Percentiles rank a stretch among this genome's conserved stretches.
Evolutionary conservation across 2,888 invertebrate genomes (phyloP).

Genomic region (Empis livida): DNA sequence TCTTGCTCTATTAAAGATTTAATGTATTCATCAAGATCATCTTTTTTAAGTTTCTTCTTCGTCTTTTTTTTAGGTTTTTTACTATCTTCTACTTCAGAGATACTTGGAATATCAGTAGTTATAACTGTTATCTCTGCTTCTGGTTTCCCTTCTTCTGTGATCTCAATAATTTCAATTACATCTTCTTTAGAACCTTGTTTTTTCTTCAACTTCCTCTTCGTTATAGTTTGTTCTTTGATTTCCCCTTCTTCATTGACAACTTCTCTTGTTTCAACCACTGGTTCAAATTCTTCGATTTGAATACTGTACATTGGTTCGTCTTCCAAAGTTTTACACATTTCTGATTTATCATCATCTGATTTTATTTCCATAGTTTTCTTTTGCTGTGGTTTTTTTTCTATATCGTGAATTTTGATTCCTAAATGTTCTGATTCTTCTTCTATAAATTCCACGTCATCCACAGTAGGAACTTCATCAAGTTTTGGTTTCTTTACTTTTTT

Average conservation of each 20-base stretch:
- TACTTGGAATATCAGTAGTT: constrained; percentile 25
- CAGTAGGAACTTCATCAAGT: not conserved
- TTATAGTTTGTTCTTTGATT: constrained; percentile 25
- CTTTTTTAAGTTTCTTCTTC: constrained; percentile 29
- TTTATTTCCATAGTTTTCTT: no score
- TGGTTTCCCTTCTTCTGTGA: constrained; percentile 31
- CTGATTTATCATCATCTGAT: not conserved
- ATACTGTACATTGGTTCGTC: constrained; percentile 9
- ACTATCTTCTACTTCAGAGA: constrained; percentile 10
- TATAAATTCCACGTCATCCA: constrained; percentile 17
- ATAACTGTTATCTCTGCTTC: constrained; percentile 35
- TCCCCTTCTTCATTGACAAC: constrained; percentile 27
- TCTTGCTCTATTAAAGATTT: constrained; percentile 32
- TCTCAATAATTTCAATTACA: constrained; percentile 31
- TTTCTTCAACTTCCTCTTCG: constrained; percentile 32
- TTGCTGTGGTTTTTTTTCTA: not conserved
- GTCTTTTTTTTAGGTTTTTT: constrained; percentile 30
- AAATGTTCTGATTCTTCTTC: constrained; percentile 20
- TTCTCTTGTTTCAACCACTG: constrained; percentile 32
- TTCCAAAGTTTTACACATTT: not conserved
- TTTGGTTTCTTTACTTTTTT: constrained; percentile 1
- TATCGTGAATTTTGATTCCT: no score
- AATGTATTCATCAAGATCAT: constrained; percentile 32
- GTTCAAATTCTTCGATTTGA: constrained; percentile 23
- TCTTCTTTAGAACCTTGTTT: constrained; percentile 35